Evolutionary conservation across 2,888 invertebrate genomes (phyloP).

Genomic region (Aricia artaxerxes): DNA sequence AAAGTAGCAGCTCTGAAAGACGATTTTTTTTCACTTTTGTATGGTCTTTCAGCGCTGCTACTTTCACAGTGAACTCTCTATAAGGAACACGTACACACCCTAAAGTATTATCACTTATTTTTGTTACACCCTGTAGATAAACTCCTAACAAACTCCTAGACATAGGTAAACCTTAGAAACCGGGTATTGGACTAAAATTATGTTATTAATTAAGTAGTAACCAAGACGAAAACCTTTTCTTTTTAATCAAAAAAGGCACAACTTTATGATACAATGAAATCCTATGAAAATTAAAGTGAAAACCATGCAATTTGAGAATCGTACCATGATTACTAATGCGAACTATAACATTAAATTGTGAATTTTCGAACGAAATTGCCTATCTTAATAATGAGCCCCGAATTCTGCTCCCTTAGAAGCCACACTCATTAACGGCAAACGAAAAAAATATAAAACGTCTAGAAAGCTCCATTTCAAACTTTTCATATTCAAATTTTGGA

Average conservation of each 20-base stretch:
- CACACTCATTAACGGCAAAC: conserved; percentile 57
- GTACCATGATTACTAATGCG: conserved; percentile 7
- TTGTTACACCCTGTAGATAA: too few species aligned
- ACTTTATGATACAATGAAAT: conserved; percentile 2
- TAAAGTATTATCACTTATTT: too few species aligned
- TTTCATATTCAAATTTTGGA: conserved; percentile 72
- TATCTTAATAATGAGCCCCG: conserved; percentile 45
- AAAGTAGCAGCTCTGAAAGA: too few species aligned
- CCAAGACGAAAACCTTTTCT: conserved; percentile 24
- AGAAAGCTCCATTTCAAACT: conserved; percentile 68
- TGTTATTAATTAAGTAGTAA: not conserved
- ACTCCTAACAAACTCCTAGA: not conserved
- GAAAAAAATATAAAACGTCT: conserved; percentile 57
- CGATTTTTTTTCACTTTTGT: too few species aligned
- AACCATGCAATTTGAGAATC: conserved; percentile 12
- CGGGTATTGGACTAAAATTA: too few species aligned
- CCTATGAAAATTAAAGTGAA: conserved; percentile 24
- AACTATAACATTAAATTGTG: conserved; percentile 44
- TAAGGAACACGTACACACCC: too few species aligned
- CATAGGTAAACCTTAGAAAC: not conserved
- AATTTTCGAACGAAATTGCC: conserved; percentile 47
- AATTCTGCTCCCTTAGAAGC: conserved; percentile 70
- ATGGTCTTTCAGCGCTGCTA: too few species aligned
- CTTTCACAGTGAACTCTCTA: too few species aligned
- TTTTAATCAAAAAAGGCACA: not conserved